These are phyloP conservation scores for Tenodera sinensis DNA, from an alignment of 2,888 invertebrate genomes.

Conservation along the genomic window DNA sequence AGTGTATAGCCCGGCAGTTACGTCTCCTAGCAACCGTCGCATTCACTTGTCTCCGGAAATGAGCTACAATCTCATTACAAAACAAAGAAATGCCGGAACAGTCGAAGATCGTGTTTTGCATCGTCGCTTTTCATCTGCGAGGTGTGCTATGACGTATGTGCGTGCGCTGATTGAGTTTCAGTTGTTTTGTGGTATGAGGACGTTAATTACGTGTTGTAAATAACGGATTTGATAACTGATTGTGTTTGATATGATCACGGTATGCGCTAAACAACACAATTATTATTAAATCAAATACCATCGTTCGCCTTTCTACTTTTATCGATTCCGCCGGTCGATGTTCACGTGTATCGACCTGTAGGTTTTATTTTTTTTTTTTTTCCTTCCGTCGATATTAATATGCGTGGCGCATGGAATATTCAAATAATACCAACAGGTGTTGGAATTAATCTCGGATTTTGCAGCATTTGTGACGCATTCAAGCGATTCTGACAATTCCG, in stretches of 20 bases:
- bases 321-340: neutral
- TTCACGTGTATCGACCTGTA: neutral
- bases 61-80: no score
- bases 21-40: neutral
- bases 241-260: neutral
- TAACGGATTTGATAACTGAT: neutral
- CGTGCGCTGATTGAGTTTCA: neutral
- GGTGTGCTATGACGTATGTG: no score
- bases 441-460: neutral
- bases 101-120: neutral
- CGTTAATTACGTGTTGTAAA: neutral
- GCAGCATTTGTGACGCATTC: neutral
- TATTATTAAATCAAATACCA: neutral
- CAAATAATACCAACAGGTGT: neutral
- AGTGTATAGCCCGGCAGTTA: no score
- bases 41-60: no score
- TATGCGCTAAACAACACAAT: neutral
- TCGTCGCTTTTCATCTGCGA: neutral
- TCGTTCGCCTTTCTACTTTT: neutral
- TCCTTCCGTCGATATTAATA: neutral
- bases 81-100: neutral
- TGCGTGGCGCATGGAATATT: neutral
- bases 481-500: no score
- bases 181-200: neutral
- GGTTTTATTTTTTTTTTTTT: no score